Conservation (phyloP, 2,888 invertebrate genomes). For the Protula sp. region DNA sequence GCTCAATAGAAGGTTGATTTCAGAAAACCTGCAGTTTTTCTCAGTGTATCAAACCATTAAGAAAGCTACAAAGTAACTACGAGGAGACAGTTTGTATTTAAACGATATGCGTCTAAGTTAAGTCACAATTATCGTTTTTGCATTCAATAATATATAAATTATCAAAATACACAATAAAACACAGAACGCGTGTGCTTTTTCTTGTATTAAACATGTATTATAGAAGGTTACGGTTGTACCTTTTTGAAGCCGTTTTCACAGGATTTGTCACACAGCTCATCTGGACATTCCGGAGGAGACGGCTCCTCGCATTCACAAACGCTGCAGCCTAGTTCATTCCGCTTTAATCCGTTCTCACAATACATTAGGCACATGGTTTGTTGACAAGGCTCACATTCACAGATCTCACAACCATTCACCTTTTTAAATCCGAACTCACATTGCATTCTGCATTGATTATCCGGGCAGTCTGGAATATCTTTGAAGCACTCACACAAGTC, state of each 20-base stretch:
- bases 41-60: no score
- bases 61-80: no score
- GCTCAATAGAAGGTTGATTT: no score
- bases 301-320: slow-evolving; percentile 1
- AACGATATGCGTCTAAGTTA: no score
- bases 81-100: no score
- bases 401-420: neutral
- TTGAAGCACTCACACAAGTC: neutral
- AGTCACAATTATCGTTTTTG: no score
- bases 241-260: slow-evolving; percentile 4
- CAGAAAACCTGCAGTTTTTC: no score
- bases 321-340: slow-evolving; percentile 8
- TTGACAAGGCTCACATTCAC: neutral
- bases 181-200: no score
- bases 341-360: slow-evolving; percentile 10
- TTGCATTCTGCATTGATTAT: neutral
- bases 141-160: no score
- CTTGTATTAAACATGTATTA: no score
- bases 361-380: slow-evolving; percentile 6
- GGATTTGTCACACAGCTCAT: neutral
- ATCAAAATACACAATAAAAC: no score
- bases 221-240: no score
- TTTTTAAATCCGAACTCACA: neutral
- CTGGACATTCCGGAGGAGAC: neutral
- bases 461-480: neutral